Base-by-base conservation (phyloP, 2,113 vertebrate genomes). In the Sorex araneus region DNA sequence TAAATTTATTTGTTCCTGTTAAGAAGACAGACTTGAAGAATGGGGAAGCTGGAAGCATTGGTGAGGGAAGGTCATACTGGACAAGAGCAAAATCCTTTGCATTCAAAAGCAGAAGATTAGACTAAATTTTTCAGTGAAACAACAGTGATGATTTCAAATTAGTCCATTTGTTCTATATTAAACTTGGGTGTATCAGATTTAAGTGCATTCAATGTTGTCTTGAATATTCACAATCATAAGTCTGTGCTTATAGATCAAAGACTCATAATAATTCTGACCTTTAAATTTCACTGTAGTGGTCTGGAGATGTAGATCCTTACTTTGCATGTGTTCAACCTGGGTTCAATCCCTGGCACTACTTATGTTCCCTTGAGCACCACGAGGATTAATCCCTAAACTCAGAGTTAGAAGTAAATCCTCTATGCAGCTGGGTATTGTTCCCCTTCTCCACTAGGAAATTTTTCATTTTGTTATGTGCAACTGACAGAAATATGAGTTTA, bases 111-210 rank as follows among this genome's bases (percentile, higher is more conserved):
- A 74, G 18, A 71, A 90, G 27, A 75, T 32, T 83, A 23, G 30
- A 25, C 9, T 75, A 71, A 8, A 40, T 0, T 36, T 92, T 86
- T 90, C 12, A 71, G 66, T 83, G 19, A 71, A 32, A 40, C 40
- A 69, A 36, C 2, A 45, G 6, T 70, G 6, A 57, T 50, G 2
- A 57, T 57, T 86, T 81, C 2, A 45, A 81, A 74, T 86, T 25
- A 50, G 34, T 86, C 11, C 18, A 21, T 60, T 74, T 60, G 47
- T 8, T 76, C 83, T 57, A 32, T 36, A 8, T 76, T 69, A 79
- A 1, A n/a, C 21, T 11, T 79, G 25, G 0, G 4, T 77, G 0
- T 23, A 60, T 11, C 7, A 10, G 2, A 69, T 57, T 86, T 0
- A 47, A 50, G 0, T 43, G 18, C 0, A 77, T 30, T 63, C 70